Evolutionary conservation across 2,888 invertebrate species (phyloP), one percentile per base, ranked within the genome.

Genomic region (Pseudococcus viburni): DNA sequence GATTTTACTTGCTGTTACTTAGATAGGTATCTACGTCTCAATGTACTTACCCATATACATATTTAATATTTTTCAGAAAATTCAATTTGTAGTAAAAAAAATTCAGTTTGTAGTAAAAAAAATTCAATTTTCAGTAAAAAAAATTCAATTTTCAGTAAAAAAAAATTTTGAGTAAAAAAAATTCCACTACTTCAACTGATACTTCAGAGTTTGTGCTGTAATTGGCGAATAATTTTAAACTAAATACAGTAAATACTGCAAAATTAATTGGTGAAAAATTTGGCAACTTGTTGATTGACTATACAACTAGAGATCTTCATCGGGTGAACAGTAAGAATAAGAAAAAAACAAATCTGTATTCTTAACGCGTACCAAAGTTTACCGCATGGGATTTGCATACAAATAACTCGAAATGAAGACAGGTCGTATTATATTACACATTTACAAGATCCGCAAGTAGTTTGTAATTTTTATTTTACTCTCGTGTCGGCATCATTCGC

Each of bases 331-430:
- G 64, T 85, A 51, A 85, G 19, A 59, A 59, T 19, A 59, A 85
- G 48, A 48, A 26, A 85, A 42, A 5, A 42, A 85, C 22, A 59
- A 85, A 85, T 85, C 64, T 85, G 17, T 85, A 85, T 85, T 85
- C 85, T 39, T 39, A 8, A 39, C 55, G 26, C 85, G 59, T 85
- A 85, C 33, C n/a, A 26, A 85, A 85, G 64, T 64, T 85, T 85
- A 59, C 59, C 55, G 85, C 51, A 39, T 59, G 59, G 59, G 33
- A 64, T 85, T 85, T 85, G 85, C 85, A 85, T 85, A 85, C 85
- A 85, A 85, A 85, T 85, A 64, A 85, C 33, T 39, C 26, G 3
- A 85, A 85, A 85, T 85, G 59, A 85, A 85, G 85, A 64, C 64
- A 85, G 64, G 22, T 55, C 85, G 19, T 6, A 64, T 85, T 64